Percentiles rank a stretch among this genome's conserved stretches.
Evolutionary conservation across 2,888 invertebrate genomes (phyloP).

Genomic region (Trypoxylon attenuatum): DNA sequence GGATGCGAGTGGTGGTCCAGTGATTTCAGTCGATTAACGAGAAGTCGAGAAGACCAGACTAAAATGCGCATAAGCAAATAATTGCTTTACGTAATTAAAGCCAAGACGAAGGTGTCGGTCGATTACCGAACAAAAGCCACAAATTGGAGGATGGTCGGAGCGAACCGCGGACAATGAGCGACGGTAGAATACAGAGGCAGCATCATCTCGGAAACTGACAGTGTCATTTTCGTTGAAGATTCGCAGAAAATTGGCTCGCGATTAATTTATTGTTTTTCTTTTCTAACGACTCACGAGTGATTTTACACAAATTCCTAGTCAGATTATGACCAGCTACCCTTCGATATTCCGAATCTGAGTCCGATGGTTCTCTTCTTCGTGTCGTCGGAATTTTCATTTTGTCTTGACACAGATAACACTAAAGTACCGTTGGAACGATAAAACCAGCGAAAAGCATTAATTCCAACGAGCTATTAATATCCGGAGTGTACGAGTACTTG

Average conservation of each 20-base stretch:
- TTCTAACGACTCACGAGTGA: too few relatives aligned
- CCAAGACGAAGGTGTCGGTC: conserved; percentile 42
- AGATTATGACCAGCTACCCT: too few relatives aligned
- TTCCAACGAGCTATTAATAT: too few relatives aligned
- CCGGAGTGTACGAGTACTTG: conserved; percentile 48
- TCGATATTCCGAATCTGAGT: too few relatives aligned
- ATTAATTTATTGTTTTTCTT: background rate
- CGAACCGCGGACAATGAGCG: conserved; percentile 13
- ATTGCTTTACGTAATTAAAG: conserved; percentile 58
- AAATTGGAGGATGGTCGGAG: conserved; percentile 59
- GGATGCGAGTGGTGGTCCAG: background rate
- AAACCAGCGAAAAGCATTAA: too few relatives aligned
- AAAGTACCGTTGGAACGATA: too few relatives aligned
- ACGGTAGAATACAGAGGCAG: background rate
- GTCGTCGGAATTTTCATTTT: too few relatives aligned
- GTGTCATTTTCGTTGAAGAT: background rate
- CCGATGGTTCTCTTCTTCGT: too few relatives aligned
- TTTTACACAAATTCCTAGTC: too few relatives aligned
- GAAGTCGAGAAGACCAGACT: too few relatives aligned
- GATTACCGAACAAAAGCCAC: conserved; percentile 58
- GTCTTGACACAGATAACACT: too few relatives aligned
- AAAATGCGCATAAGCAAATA: conserved; percentile 46
- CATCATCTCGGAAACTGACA: background rate
- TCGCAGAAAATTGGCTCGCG: background rate
- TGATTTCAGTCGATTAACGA: too few relatives aligned